phyloP scores from a whole-genome alignment of 2,797 vertebrate species.

The Nothura maculosa region DNA sequence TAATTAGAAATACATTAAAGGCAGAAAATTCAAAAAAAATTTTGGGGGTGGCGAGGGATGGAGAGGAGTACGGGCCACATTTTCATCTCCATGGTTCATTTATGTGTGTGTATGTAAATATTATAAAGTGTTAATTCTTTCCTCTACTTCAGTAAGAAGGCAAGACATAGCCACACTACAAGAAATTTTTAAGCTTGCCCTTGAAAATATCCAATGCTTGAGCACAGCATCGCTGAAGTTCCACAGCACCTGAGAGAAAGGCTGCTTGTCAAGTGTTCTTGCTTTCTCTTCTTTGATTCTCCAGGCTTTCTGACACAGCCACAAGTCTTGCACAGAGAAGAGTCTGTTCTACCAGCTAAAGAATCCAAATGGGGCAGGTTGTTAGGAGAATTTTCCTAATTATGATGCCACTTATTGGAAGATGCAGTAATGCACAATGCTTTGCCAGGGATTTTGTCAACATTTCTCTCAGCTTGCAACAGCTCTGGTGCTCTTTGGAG shows the following conservation, averaged over 20 bases:
- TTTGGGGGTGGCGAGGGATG: no score
- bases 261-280: not conserved
- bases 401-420: not conserved
- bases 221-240: not conserved
- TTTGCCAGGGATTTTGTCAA: not conserved
- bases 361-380: not conserved
- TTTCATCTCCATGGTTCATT: not conserved
- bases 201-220: not conserved
- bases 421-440: fast-evolving
- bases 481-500: not conserved
- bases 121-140: not conserved
- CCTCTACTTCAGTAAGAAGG: not conserved
- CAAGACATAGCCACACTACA: not conserved
- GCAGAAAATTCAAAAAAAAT: not conserved
- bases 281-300: not conserved
- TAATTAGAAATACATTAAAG: not conserved
- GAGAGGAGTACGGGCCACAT: not conserved
- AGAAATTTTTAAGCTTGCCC: not conserved
- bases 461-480: not conserved
- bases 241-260: not conserved
- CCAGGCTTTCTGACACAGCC: not conserved
- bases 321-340: not conserved
- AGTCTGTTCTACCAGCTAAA: not conserved
- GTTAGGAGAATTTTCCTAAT: not conserved
- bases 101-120: not conserved